Base-by-base conservation (phyloP, 1,140 invertebrate genomes). In the Atta cephalotes region DNA sequence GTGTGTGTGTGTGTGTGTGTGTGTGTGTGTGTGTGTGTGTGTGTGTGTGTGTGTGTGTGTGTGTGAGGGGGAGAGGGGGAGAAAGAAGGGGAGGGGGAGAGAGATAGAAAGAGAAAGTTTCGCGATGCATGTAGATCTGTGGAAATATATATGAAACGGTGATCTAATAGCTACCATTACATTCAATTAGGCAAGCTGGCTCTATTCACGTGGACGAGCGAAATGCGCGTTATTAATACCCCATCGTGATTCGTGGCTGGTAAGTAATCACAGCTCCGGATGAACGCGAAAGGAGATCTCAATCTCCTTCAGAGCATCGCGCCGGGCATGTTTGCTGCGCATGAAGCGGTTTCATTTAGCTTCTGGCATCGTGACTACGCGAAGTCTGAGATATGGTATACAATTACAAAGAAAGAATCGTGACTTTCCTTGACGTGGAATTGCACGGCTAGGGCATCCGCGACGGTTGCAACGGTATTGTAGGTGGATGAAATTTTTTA, bases 211-310 rank as follows among this genome's bases (percentile, higher is more conserved):
- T 81, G 77, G 78, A 86, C 56, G 85, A 80, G 56, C 65, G 85
- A 86, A 86, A 86, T 80, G 65, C 85, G 65, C 65, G 85, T 89
- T 89, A 90, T 90, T 90, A 90, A 90, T 90, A 90, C 72, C 72
- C 56, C 53, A 89, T 84, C 88, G 72, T 78, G 88, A 89, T 87
- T 82, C 70, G 65, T 12, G 72, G 72, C 51, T 60, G 51, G 87
- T 62, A 78, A 86, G 84, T 77, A 78, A 88, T 88, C 71, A 85
- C 85, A 86, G 77, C 62, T 81, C 65, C 25, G 68, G 56, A 68
- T 76, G 58, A 25, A 76, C 79, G 80, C 80, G 53, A 63, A 81
- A 79, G 56, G 66, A 88, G 82, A 90, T 88, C 72, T 87, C 56
- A 84, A 89, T 88, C 86, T 89, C 65, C 35, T 56, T 62, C 62